Conservation (phyloP, 2,888 invertebrate species). For the Pyrochroa serraticornis region DNA sequence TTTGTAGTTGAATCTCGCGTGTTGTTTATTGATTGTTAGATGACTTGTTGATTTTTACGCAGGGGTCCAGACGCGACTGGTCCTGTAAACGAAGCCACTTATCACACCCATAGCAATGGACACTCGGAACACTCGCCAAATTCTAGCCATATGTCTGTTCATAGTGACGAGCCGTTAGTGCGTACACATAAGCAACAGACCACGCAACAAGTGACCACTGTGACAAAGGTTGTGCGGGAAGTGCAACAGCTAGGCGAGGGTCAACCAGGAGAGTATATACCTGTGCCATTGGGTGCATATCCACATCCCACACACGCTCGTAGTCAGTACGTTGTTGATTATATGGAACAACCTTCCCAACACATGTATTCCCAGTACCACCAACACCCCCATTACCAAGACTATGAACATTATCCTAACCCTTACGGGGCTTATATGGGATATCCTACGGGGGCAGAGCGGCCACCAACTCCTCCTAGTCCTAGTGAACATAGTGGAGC, state of each 20-base stretch:
- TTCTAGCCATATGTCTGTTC: conserved; percentile 62
- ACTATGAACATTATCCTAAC: conserved; percentile 64
- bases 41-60: conserved; percentile 14
- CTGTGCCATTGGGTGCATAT: conserved; percentile 59
- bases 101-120: conserved; percentile 66
- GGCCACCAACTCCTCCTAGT: conserved; percentile 62
- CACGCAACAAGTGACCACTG: conserved; percentile 73
- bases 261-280: conserved; percentile 62
- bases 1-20: conserved; percentile 16
- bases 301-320: conserved; percentile 51
- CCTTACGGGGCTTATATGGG: conserved; percentile 60
- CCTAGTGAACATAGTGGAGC: conserved; percentile 65
- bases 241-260: conserved; percentile 64
- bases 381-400: conserved; percentile 62
- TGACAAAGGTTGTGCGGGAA: conserved; percentile 73
- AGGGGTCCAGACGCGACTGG: conserved; percentile 51
- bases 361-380: conserved; percentile 60
- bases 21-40: conserved; percentile 17
- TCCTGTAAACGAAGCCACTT: conserved; percentile 50
- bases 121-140: conserved; percentile 70
- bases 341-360: conserved; percentile 58
- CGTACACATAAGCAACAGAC: conserved; percentile 72
- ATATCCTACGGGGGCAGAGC: conserved; percentile 57
- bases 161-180: conserved; percentile 63
- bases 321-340: conserved; percentile 59